A percentile compares a stretch with the other conserved stretches of the same genome.
phyloP scores from a whole-genome alignment of 2,888 invertebrate genomes.

The Pyrrhosoma nymphula region DNA sequence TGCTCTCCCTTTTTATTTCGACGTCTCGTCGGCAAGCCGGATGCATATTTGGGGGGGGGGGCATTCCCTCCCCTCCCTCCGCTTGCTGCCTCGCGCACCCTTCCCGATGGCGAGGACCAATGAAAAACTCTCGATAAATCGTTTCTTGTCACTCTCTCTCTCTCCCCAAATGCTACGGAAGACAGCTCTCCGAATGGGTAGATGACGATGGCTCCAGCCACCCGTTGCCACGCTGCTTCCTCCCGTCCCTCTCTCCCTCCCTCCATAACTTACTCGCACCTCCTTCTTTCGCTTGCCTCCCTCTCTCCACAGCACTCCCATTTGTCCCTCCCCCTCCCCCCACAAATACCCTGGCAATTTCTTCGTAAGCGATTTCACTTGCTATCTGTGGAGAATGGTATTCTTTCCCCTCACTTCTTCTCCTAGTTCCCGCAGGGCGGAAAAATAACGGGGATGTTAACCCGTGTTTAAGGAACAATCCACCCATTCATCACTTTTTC shows the following conservation, averaged over 20 bases:
- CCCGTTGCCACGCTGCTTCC: background rate
- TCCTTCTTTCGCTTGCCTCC: background rate
- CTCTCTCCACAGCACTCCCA: background rate
- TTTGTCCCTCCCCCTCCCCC: background rate
- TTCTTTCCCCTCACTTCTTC: background rate
- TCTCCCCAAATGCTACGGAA: background rate
- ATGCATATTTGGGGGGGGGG: background rate
- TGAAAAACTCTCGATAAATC: slow-evolving; percentile 32
- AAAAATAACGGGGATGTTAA: background rate
- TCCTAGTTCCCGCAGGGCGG: background rate
- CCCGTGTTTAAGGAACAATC: background rate
- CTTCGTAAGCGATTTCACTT: background rate
- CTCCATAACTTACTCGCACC: background rate
- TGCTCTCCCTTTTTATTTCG: background rate
- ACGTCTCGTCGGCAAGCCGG: background rate
- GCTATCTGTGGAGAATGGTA: background rate
- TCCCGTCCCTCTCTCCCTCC: background rate
- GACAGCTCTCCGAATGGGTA: background rate
- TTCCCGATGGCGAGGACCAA: background rate
- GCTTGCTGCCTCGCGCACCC: background rate
- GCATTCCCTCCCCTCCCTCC: background rate
- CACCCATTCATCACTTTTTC: slow-evolving; percentile 26
- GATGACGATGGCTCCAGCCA: background rate
- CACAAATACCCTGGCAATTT: background rate
- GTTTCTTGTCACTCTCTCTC: background rate